Evolutionary conservation across 2,113 vertebrate genomes (phyloP).

Genomic region (Cynocephalus volans): DNA sequence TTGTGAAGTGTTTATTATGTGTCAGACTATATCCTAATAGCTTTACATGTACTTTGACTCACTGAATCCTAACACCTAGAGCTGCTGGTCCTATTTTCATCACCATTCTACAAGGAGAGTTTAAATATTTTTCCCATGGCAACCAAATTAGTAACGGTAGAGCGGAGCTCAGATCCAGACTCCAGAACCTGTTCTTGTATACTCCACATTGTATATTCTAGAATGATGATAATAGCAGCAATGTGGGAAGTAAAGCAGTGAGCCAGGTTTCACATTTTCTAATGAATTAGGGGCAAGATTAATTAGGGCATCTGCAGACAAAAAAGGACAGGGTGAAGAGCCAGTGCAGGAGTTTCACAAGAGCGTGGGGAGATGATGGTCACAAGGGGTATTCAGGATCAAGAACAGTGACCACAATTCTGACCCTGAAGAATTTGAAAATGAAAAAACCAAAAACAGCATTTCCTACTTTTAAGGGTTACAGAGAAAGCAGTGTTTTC

Average conservation of each 20-base stretch:
- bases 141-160: neutral
- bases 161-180: neutral
- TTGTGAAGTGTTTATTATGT: neutral
- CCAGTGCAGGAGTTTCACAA: fast-evolving
- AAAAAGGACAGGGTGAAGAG: neutral
- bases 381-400: too few species aligned
- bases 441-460: neutral
- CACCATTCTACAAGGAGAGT: neutral
- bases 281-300: neutral
- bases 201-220: neutral
- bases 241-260: neutral
- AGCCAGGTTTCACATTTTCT: neutral
- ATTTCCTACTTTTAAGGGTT: neutral
- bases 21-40: neutral
- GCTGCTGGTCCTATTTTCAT: neutral
- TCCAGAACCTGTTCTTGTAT: neutral
- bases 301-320: neutral
- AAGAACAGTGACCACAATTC: neutral
- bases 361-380: neutral
- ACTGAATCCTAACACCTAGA: neutral
- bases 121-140: neutral
- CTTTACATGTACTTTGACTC: neutral
- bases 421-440: neutral
- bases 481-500: neutral
- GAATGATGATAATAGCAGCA: neutral